A percentile compares a stretch with the other conserved stretches of the same genome.
phyloP scores from a whole-genome alignment of 23 tunicate species.

The Ciona savignyi region DNA sequence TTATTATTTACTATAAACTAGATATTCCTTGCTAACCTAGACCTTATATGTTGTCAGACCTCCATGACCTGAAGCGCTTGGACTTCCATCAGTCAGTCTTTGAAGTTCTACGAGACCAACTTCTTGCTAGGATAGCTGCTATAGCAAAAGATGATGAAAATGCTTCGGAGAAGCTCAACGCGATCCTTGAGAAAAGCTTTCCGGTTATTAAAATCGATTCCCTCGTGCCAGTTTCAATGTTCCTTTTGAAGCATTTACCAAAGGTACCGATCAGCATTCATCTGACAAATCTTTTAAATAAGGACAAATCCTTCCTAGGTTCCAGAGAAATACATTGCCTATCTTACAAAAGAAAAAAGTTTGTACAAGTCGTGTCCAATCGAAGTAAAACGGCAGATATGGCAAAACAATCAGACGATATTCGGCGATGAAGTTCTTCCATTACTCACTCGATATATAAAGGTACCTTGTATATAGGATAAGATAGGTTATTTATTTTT shows the following conservation, averaged over 20 bases:
- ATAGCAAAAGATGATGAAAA: slow-evolving; percentile 62
- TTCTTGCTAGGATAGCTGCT: slow-evolving; percentile 36
- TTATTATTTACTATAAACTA: too few species aligned
- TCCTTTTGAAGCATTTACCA: slow-evolving; percentile 68
- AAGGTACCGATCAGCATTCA: slow-evolving; percentile 27
- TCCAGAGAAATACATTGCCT: slow-evolving; percentile 69
- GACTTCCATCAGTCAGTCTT: slow-evolving; percentile 85
- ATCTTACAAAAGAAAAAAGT: slow-evolving; percentile 66
- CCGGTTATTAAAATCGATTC: slow-evolving; percentile 61
- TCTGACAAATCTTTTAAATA: too few species aligned
- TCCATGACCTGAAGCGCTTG: slow-evolving; percentile 67
- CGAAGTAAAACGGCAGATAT: slow-evolving; percentile 89
- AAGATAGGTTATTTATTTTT: too few species aligned
- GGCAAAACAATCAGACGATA: slow-evolving; percentile 96
- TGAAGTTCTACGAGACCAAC: slow-evolving; percentile 70
- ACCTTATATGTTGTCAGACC: slow-evolving; percentile 36
- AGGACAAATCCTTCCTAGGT: slow-evolving; percentile 62
- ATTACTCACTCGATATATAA: slow-evolving; percentile 64
- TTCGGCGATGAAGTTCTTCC: slow-evolving; percentile 97
- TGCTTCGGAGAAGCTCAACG: slow-evolving; percentile 60
- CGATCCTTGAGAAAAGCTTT: slow-evolving; percentile 87
- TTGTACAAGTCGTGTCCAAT: slow-evolving; percentile 83
- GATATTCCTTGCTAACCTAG: too few species aligned
- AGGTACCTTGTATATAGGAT: slow-evolving; percentile 14
- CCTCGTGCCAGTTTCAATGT: slow-evolving; percentile 75